Percentiles rank a stretch among this genome's conserved stretches.
These are phyloP conservation scores for Pararge aegeria DNA, from an alignment of 1,140 invertebrate species.

Conservation along the genomic window DNA sequence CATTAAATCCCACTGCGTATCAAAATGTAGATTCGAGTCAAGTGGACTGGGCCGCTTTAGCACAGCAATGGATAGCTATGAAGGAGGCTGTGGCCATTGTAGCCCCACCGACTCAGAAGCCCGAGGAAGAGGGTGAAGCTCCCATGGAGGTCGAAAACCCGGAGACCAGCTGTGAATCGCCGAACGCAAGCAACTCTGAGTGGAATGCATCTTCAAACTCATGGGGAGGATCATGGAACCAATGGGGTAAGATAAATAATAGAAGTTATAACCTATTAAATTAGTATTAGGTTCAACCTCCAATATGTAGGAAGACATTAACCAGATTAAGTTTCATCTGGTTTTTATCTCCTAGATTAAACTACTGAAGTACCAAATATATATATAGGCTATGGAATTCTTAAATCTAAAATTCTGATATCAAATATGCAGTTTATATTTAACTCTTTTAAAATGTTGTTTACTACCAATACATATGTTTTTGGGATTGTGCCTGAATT, in stretches of 20 bases:
- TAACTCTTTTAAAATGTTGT: too few relatives aligned
- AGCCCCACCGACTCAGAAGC: slow-evolving; percentile 72
- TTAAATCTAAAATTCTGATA: too few relatives aligned
- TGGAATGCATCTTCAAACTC: slow-evolving; percentile 70
- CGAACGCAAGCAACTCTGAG: slow-evolving; percentile 42
- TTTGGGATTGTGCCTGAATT: too few relatives aligned
- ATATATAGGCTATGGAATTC: too few relatives aligned
- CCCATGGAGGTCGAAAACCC: slow-evolving; percentile 90
- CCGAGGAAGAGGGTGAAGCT: slow-evolving; percentile 87
- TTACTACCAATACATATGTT: too few relatives aligned
- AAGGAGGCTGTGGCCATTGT: slow-evolving; percentile 84
- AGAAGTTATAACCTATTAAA: background rate
- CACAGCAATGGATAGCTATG: slow-evolving; percentile 99
- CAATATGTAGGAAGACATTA: background rate
- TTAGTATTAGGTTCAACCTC: background rate
- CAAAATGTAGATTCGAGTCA: slow-evolving; percentile 81
- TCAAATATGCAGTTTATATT: too few relatives aligned
- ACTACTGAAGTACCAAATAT: too few relatives aligned
- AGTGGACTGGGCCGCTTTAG: slow-evolving; percentile 97
- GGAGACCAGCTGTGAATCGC: slow-evolving; percentile 65
- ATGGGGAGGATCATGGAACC: slow-evolving; percentile 82
- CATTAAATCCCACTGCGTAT: slow-evolving; percentile 85
- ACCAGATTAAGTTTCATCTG: too few relatives aligned
- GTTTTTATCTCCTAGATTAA: too few relatives aligned
- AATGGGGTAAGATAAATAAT: slow-evolving; percentile 77